These are phyloP conservation scores for Disparrhopalites patrizii DNA, from an alignment of 2,888 invertebrate genomes.

Conservation along the genomic window DNA sequence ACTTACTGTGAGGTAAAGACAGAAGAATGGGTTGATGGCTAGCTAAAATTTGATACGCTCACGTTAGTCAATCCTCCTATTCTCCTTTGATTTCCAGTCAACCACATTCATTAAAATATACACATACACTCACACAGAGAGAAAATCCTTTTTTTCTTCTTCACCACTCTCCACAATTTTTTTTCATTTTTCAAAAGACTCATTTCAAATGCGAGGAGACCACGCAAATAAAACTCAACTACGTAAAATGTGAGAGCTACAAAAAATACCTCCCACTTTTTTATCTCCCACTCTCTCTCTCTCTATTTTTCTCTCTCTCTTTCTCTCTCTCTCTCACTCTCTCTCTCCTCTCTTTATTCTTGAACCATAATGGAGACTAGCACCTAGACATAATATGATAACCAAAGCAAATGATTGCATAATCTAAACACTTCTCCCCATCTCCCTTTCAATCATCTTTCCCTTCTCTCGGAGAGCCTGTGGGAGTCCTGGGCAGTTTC, in stretches of 20 bases:
- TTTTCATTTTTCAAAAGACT: neutral
- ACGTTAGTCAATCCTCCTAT: constrained; percentile 12
- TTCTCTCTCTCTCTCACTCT: neutral
- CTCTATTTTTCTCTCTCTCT: neutral
- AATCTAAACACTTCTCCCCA: too few species aligned
- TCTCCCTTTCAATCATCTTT: too few species aligned
- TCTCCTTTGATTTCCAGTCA: neutral
- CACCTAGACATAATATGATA: too few species aligned
- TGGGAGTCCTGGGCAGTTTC: too few species aligned
- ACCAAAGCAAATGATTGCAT: too few species aligned
- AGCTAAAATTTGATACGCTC: constrained; percentile 21
- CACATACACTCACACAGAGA: too few species aligned
- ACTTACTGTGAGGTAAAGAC: constrained; percentile 7
- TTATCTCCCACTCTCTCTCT: constrained; percentile 7
- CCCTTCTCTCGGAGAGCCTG: too few species aligned
- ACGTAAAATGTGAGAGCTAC: neutral
- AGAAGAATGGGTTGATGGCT: constrained; percentile 14
- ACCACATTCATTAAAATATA: constrained; percentile 21
- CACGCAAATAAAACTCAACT: neutral
- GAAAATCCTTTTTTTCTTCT: neutral
- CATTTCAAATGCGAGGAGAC: neutral
- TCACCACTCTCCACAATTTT: neutral
- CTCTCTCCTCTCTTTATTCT: neutral
- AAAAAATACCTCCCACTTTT: too few species aligned
- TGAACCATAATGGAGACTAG: too few species aligned